These are phyloP conservation scores for Corbicula japonica DNA, from an alignment of 2,888 invertebrate species.

Conservation along the genomic window DNA sequence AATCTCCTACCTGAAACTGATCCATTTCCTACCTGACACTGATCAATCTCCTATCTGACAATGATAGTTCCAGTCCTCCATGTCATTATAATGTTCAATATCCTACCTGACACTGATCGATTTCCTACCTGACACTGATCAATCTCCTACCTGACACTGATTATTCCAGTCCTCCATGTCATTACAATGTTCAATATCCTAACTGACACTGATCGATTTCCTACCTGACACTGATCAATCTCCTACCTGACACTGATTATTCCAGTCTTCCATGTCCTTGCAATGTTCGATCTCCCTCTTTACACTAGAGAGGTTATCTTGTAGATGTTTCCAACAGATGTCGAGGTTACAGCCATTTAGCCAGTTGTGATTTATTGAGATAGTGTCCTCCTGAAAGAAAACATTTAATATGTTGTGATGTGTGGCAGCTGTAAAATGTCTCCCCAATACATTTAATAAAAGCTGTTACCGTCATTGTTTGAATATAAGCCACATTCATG, in stretches of 20 bases:
- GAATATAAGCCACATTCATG: no score
- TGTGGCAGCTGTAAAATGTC: no score
- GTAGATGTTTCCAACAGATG: conserved; percentile 91
- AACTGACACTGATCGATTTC: neutral
- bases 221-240: neutral
- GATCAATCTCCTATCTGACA: no score
- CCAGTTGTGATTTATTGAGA: conserved; percentile 99
- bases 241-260: conserved; percentile 91
- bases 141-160: neutral
- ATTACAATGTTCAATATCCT: neutral
- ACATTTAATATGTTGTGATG: no score
- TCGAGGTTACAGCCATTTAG: conserved; percentile 95
- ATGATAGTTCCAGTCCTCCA: no score
- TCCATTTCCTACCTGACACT: no score
- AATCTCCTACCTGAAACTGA: neutral
- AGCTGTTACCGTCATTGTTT: no score
- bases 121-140: neutral
- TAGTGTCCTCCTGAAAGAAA: conserved; percentile 92
- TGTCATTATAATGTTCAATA: neutral
- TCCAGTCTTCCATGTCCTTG: conserved; percentile 91
- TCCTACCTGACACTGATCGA: neutral
- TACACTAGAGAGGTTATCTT: conserved; percentile 90
- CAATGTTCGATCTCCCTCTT: conserved; percentile 94
- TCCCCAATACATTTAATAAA: no score
- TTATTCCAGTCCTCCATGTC: neutral